These are phyloP conservation scores for Anoplius nigerrimus DNA, from an alignment of 2,888 invertebrate genomes.

Conservation along the genomic window DNA sequence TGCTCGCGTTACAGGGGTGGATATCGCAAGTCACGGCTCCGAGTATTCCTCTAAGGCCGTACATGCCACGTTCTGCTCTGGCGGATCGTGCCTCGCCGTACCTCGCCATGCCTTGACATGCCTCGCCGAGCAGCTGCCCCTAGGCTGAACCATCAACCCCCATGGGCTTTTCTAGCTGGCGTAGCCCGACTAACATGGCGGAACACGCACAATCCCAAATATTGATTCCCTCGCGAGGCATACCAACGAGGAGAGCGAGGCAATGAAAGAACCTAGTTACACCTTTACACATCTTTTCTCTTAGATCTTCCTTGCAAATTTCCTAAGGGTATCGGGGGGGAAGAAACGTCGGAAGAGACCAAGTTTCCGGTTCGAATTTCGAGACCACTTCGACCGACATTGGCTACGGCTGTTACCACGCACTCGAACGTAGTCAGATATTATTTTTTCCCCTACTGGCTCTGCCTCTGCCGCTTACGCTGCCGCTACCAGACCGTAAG, in stretches of 20 bases:
- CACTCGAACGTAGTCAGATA: slow-evolving; percentile 52
- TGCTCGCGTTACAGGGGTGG: slow-evolving; percentile 69
- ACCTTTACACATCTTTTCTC: background rate
- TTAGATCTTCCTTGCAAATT: slow-evolving; percentile 6
- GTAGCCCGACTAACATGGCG: slow-evolving; percentile 67
- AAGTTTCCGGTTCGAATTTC: slow-evolving; percentile 37
- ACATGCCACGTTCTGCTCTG: slow-evolving; percentile 22
- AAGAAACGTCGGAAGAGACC: slow-evolving; percentile 17
- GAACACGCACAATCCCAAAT: slow-evolving; percentile 70
- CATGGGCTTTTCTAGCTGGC: slow-evolving; percentile 55
- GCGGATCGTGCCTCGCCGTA: slow-evolving; percentile 13
- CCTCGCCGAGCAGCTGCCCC: slow-evolving; percentile 54
- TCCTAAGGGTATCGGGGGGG: slow-evolving; percentile 11
- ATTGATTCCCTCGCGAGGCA: slow-evolving; percentile 70
- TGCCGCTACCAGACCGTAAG: too few species aligned
- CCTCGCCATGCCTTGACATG: slow-evolving; percentile 29
- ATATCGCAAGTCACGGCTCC: slow-evolving; percentile 72
- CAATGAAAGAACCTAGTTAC: too few species aligned
- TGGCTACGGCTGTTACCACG: slow-evolving; percentile 58
- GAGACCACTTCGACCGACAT: slow-evolving; percentile 47
- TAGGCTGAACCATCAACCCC: slow-evolving; percentile 49
- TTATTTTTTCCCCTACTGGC: slow-evolving; percentile 58
- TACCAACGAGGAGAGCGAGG: slow-evolving; percentile 17
- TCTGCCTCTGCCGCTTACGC: background rate
- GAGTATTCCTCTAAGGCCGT: slow-evolving; percentile 63